Evolutionary conservation across 2,113 vertebrate genomes (phyloP).

Genomic region (Cettia cetti): DNA sequence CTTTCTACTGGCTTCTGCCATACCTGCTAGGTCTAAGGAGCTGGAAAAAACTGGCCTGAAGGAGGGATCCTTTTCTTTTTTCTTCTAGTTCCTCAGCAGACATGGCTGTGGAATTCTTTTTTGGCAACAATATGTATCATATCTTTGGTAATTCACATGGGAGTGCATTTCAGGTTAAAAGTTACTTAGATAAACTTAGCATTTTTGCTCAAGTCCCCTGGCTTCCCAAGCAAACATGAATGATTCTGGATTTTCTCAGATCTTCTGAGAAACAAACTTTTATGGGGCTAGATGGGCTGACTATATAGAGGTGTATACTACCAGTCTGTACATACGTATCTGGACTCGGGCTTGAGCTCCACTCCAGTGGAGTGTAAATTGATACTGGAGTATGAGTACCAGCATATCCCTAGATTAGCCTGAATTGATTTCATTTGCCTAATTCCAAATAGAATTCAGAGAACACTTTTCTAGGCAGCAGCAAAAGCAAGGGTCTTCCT

Average conservation of each 20-base stretch:
- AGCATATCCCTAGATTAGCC: background rate
- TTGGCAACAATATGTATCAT: background rate
- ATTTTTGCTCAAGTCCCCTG: background rate
- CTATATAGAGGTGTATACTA: background rate
- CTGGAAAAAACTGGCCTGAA: background rate
- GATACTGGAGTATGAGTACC: background rate
- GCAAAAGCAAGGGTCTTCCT: background rate
- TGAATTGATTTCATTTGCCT: background rate
- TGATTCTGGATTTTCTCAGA: background rate
- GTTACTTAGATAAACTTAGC: background rate
- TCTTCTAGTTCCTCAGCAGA: background rate
- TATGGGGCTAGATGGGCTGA: background rate
- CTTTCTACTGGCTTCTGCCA: background rate
- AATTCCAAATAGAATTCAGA: background rate
- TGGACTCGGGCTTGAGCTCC: background rate
- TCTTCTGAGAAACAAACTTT: background rate
- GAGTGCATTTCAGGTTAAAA: background rate
- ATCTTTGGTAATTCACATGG: background rate
- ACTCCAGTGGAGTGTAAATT: background rate
- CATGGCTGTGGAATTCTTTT: background rate
- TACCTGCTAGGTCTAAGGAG: background rate
- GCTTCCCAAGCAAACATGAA: background rate
- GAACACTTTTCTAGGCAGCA: background rate
- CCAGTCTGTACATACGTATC: background rate
- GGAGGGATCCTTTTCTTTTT: background rate